Percentiles rank a stretch among this genome's conserved stretches.
Conservation (phyloP, 2,113 vertebrate genomes). For the Telmatochromis sp. region DNA sequence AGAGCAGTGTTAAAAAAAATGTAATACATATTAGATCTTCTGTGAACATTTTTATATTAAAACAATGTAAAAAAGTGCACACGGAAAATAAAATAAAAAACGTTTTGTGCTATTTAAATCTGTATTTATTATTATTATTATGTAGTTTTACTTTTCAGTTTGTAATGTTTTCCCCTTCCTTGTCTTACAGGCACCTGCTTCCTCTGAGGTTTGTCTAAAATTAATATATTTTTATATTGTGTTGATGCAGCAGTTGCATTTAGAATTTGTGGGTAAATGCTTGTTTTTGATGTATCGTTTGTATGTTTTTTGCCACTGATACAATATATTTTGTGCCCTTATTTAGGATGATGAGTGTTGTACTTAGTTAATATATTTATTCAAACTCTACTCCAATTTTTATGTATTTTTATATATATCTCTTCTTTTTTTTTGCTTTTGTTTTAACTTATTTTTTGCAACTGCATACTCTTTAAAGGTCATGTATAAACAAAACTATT, state of each 20-base stretch:
- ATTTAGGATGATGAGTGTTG: neutral
- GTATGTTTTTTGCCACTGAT: neutral
- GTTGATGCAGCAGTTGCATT: neutral
- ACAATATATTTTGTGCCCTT: neutral
- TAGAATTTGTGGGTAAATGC: neutral
- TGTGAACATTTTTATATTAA: neutral
- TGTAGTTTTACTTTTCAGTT: neutral
- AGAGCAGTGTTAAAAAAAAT: neutral
- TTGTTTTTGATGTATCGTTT: neutral
- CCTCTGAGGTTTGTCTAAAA: conserved; percentile 30
- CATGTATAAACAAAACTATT: neutral
- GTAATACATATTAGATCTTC: neutral
- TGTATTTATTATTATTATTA: neutral
- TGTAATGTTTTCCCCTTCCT: neutral
- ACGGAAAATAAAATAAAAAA: neutral
- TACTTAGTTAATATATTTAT: neutral
- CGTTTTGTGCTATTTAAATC: neutral
- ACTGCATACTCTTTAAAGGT: neutral
- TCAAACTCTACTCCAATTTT: neutral
- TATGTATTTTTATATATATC: too few relatives aligned
- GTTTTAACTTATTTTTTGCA: neutral
- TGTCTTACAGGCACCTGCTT: neutral
- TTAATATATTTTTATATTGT: neutral
- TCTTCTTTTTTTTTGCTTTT: neutral
- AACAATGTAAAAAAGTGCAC: neutral